These are phyloP conservation scores for Lacerta bilineata DNA, from an alignment of 2,797 vertebrate species.

Conservation along the genomic window DNA sequence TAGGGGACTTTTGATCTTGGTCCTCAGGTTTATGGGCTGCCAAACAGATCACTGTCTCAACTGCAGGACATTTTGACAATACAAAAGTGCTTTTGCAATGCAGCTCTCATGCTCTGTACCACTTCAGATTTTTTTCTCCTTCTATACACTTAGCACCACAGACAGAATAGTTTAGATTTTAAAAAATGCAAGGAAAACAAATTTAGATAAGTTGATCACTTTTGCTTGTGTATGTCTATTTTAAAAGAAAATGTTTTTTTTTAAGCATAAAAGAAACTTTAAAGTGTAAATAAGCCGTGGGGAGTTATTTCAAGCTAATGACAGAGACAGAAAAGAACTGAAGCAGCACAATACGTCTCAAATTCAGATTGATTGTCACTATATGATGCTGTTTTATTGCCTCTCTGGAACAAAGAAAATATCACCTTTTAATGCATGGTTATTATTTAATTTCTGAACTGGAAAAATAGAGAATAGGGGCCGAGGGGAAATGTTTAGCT, in stretches of 20 bases:
- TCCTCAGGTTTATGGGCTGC: background rate
- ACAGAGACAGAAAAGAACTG: constrained; percentile 66
- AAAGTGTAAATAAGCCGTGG: constrained; percentile 68
- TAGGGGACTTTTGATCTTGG: background rate
- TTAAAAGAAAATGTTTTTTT: constrained; percentile 66
- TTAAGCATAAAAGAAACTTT: constrained; percentile 58
- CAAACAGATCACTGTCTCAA: background rate
- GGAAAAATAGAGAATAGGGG: background rate
- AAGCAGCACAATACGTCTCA: constrained; percentile 69
- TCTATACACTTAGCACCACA: background rate
- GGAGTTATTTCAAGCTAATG: constrained; percentile 72
- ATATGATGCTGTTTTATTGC: constrained; percentile 45
- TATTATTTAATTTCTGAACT: constrained; percentile 64
- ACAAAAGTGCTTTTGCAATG: background rate
- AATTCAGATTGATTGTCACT: constrained; percentile 71
- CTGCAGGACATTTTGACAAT: background rate
- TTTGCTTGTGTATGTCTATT: constrained; percentile 49
- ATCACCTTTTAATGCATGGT: constrained; percentile 64
- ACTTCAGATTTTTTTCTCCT: constrained; percentile 12
- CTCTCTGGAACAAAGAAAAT: constrained; percentile 67
- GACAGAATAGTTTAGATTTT: constrained; percentile 46
- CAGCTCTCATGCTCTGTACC: background rate
- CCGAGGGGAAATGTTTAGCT: background rate
- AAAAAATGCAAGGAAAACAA: constrained; percentile 50
- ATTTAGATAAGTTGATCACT: constrained; percentile 61